Base-by-base conservation (phyloP, 1,140 invertebrate genomes). In the Drosophila albomicans region DNA sequence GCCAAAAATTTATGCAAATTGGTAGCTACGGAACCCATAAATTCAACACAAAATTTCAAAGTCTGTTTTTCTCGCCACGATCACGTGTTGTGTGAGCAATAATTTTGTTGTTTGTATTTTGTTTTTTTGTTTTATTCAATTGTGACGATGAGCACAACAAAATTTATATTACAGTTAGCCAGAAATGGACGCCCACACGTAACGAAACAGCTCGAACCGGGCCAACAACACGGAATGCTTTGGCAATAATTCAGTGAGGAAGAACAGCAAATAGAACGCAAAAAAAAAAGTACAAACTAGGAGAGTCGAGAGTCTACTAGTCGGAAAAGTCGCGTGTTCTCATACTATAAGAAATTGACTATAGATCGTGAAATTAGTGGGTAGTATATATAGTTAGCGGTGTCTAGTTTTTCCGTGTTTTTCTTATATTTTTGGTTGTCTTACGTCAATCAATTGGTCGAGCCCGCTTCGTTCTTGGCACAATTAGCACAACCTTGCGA, bases 401-500 rank as follows among this genome's bases (percentile, higher is more conserved):
- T 16, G 46, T 32, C 71, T 62, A 81, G 80, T 75, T 89, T 87
- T 87, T 85, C 71, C 81, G 75, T 77, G 16, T 45, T 69, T 38
- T 54, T 48, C 8, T 58, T 69, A 15, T 74, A 65, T 84, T 75
- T 84, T 85, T 38, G 63, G 32, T 28, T 6, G 25, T 49, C 57
- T 88, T 81, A 67, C 81, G 80, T 89, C 81, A 78, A 64, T 58
- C 52, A 69, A 15, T 54, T 52, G 20, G 49, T 56, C 38, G 28
- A 15, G 63, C 20, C 63, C 71, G 68, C 73, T 72, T 77, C 43
- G 66, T 72, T 85, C 85, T 89, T 89, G 84, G 75, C 85, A 89
- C 75, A 89, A 85, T 84, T 89, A 81, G 74, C 78, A 67, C 48
- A 78, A 61, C 81, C 84, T 88, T 89, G 81, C 51, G 43, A 78